Evolutionary conservation across 2,888 invertebrate genomes (phyloP), one percentile per base, ranked within the genome.

Genomic region (Agrotis puta): DNA sequence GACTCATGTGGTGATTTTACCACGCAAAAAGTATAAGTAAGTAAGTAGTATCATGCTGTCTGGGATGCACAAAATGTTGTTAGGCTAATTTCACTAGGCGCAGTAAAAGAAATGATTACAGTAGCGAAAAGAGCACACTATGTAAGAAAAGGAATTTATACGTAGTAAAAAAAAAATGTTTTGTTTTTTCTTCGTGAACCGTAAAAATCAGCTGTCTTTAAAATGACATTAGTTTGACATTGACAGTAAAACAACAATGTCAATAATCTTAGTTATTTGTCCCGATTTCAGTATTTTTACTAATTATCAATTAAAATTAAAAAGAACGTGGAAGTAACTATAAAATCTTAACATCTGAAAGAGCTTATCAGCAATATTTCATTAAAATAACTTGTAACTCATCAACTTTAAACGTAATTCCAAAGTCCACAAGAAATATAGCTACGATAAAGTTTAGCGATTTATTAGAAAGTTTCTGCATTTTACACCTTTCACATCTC

Each of bases 391-490:
- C 18, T 22, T 24, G 20, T 2, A 27, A 39, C 24, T 58, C 22
- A 13, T 51, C 48, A 27, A 58, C 58, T 57, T 47, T 2, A 48
- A 59, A 58, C 27, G 7, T 54, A 43, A 47, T 67, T 47, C 24
- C 33, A 45, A 71, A 70, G 71, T 58, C 48, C 20, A 24, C 59
- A 64, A 64, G 73, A 75, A 74, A 50, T 63, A 48, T 75, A 39
- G 39, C 53, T 70, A 33, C 71, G 51, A 27, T 66, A 58, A 54
- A 73, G 45, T 59, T 66, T 61, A 54, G 47, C 22, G 51, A 64
- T 78, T 0, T 39, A 75, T 0, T 75, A 78, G 82, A 84, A 84
- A 82, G 84, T 83, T 79, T 24, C 54, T 79, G 14, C 51, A 16
- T 67, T 63, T 16, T 64, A 61, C 66, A 53, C 47, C 6, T 84